Evolutionary conservation across 2,888 invertebrate genomes (phyloP), one percentile per base, ranked within the genome.

Genomic region (Anagyrus pseudococci): DNA sequence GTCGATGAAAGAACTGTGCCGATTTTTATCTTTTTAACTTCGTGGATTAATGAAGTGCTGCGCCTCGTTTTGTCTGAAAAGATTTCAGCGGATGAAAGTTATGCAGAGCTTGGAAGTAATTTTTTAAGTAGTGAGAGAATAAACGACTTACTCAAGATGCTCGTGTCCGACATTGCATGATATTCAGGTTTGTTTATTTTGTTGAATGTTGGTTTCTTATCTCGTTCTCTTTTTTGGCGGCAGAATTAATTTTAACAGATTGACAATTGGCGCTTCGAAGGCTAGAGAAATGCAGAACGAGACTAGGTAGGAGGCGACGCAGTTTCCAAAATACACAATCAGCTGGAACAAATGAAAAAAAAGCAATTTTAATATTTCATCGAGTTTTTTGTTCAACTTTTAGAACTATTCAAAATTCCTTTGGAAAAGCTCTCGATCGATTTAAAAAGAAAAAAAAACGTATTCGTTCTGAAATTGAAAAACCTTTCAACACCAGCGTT

Each of bases 201-300:
- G n/a, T n/a, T n/a, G 19, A 23, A 10, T 46, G 10, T 15, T 37
- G 20, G 25, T 2, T 19, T 48, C 55, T 69, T 78, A 79, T 77
- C 77, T 84, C 76, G 52, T 74, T 72, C 77, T 79, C 81, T 78
- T 82, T 75, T 76, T 80, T 73, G 72, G 76, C 68, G 68, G 80
- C 75, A 85, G 81, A 61, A 84, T 81, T 70, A 93, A 85, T 82
- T 92, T 93, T 64, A 93, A 84, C 66, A 93, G 81, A 72, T 90
- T 86, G 48, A 93, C 90, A 50, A 90, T 85, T 0, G 93, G 93
- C n/a, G 93, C 91, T 77, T 93, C 93, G 74, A 93, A 89, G 1
- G 88, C 84, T 71, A 93, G 81, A 10, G 93, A 93, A 66, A 93
- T 87, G 69, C 88, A 85, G 76, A 93, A 92, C 0, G 93, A 91